A percentile compares a stretch with the other conserved stretches of the same genome.
These are phyloP conservation scores for Petrophora chlorosata DNA, from an alignment of 2,888 invertebrate genomes.

Conservation along the genomic window DNA sequence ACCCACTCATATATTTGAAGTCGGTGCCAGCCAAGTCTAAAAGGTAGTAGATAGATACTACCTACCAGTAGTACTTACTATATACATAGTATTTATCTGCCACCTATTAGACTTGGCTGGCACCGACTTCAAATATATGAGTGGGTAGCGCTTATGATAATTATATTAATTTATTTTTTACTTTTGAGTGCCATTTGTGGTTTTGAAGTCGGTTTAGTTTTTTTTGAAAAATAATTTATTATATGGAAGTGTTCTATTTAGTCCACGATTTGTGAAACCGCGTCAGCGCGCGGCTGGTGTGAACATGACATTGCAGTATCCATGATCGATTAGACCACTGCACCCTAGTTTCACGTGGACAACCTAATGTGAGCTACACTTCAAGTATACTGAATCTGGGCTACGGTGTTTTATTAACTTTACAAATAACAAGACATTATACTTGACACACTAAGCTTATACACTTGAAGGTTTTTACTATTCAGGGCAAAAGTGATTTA, in stretches of 20 bases:
- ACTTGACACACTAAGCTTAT: not conserved
- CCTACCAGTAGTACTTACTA: no score
- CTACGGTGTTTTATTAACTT: conserved; percentile 1
- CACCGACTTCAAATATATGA: no score
- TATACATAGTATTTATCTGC: no score
- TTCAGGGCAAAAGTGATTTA: no score
- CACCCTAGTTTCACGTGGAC: conserved; percentile 22
- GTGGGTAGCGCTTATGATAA: no score
- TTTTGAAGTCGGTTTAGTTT: conserved; percentile 7
- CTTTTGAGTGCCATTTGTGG: no score
- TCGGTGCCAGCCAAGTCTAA: no score
- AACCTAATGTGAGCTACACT: conserved; percentile 14
- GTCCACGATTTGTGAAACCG: conserved; percentile 17
- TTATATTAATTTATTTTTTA: no score
- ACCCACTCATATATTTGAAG: no score
- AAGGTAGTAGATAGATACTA: no score
- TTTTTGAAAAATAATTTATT: no score
- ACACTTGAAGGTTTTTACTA: not conserved
- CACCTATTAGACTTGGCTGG: no score
- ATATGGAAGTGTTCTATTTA: conserved; percentile 16
- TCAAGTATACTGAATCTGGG: conserved; percentile 12
- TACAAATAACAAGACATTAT: not conserved
- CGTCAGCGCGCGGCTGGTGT: conserved; percentile 28
- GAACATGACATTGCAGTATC: conserved; percentile 47
- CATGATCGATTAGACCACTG: conserved; percentile 37